A percentile compares a stretch with the other conserved stretches of the same genome.
phyloP scores from a whole-genome alignment of 2,797 vertebrate species.

The Otolemur crassicaudatus region DNA sequence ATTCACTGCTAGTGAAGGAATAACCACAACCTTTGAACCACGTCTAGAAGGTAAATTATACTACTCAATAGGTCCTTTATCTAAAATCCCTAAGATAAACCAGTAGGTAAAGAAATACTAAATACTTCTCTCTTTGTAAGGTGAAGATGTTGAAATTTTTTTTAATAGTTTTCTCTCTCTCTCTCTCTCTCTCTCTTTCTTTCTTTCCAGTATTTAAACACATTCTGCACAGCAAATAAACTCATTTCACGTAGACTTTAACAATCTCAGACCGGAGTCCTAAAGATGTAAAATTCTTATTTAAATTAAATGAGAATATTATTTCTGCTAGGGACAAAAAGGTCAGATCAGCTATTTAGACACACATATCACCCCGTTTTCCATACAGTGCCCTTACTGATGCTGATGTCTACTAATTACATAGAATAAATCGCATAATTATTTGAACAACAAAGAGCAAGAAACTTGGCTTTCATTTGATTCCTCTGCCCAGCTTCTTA shows the following conservation, averaged over 20 bases:
- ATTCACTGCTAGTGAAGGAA: background rate
- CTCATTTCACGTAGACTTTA: conserved; percentile 39
- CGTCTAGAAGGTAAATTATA: background rate
- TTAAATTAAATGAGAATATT: conserved; percentile 56
- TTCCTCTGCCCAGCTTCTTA: background rate
- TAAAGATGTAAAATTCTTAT: background rate
- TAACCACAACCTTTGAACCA: background rate
- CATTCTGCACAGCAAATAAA: conserved; percentile 21
- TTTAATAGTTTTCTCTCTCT: background rate
- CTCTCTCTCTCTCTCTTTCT: too few species aligned
- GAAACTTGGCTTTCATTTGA: background rate
- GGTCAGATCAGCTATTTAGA: conserved; percentile 33
- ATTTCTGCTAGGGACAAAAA: background rate
- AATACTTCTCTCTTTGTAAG: background rate
- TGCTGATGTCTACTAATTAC: conserved; percentile 6
- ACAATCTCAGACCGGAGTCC: conserved; percentile 18
- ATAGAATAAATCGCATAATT: conserved; percentile 1
- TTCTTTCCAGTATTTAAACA: conserved; percentile 18
- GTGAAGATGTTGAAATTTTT: background rate
- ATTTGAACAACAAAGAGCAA: background rate
- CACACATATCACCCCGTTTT: background rate
- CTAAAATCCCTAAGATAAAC: background rate
- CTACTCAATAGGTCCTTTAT: background rate
- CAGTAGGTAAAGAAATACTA: background rate
- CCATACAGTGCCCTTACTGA: background rate